Conservation (phyloP, 2,113 vertebrate species). For the Poeciliopsis prolifica region DNA sequence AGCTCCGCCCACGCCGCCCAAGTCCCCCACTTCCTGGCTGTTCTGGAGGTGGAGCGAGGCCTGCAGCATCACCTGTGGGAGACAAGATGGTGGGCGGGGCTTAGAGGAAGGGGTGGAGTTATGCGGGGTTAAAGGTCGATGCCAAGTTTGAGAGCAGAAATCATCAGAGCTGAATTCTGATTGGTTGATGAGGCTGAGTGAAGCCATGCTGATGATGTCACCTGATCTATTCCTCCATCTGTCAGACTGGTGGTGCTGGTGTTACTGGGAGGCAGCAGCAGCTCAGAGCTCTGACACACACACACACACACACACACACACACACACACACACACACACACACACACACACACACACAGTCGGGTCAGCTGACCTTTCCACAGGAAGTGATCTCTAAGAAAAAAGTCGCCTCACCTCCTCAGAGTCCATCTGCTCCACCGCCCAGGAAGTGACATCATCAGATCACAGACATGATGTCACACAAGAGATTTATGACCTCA, state of each 20-base stretch:
- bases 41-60: conserved; percentile 5
- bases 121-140: too few relatives aligned
- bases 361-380: background rate
- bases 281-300: conserved; percentile 7
- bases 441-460: conserved; percentile 35
- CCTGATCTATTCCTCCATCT: conserved; percentile 2
- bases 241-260: conserved; percentile 1
- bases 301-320: background rate
- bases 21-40: background rate
- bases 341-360: too few relatives aligned
- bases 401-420: conserved; percentile 37
- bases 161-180: too few relatives aligned
- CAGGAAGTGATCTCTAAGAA: background rate
- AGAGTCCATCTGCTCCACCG: conserved; percentile 24
- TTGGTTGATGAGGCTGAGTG: too few relatives aligned
- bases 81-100: background rate
- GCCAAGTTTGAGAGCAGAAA: too few relatives aligned
- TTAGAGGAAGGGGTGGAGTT: fast-evolving
- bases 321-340: too few relatives aligned
- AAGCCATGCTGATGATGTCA: too few relatives aligned
- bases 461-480: background rate
- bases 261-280: conserved; percentile 7
- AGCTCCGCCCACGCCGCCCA: background rate
- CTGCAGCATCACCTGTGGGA: background rate
- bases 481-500: too few relatives aligned